Evolutionary conservation across 2,113 vertebrate genomes (phyloP).

Genomic region (Psilopogon haemacephalus): DNA sequence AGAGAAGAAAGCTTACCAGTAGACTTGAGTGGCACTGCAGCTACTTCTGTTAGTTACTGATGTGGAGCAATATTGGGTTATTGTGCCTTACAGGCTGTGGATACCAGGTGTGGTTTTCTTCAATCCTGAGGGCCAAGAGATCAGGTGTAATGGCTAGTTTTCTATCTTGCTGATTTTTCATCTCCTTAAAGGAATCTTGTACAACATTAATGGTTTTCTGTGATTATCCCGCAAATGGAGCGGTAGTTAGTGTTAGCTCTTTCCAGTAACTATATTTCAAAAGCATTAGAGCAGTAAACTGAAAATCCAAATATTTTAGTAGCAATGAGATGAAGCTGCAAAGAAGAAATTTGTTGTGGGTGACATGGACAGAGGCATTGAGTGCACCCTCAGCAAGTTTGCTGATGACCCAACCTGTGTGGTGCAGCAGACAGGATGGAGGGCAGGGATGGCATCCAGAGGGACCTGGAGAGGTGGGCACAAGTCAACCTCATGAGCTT

Average conservation of each 20-base stretch:
- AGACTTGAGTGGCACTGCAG: background rate
- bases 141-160: background rate
- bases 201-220: background rate
- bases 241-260: background rate
- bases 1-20: background rate
- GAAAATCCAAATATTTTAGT: background rate
- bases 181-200: background rate
- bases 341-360: background rate
- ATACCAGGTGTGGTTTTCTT: background rate
- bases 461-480: too few species aligned
- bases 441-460: too few species aligned
- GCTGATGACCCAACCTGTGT: too few species aligned
- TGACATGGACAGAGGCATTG: too few species aligned
- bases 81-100: rapidly evolving
- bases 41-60: background rate
- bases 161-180: background rate
- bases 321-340: background rate
- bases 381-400: too few species aligned
- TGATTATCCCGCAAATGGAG: background rate
- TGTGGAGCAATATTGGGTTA: background rate
- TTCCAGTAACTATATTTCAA: background rate
- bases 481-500: too few species aligned
- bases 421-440: too few species aligned
- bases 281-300: background rate
- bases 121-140: background rate